Base-by-base conservation (phyloP, 1,140 invertebrate genomes). In the Drosophila melanica region DNA sequence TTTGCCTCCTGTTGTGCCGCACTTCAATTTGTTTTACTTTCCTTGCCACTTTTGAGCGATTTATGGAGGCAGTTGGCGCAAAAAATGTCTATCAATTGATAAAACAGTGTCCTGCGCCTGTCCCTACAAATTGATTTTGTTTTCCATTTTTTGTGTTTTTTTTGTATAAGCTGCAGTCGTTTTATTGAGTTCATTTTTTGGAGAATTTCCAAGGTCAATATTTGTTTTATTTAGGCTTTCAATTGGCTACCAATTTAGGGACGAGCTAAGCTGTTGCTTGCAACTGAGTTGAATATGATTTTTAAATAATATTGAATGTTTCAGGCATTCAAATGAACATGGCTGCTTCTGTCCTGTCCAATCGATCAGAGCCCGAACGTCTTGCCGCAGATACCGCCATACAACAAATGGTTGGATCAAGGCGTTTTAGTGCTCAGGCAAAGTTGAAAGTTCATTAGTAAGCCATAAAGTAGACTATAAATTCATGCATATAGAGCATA, bases 401-500 rank as follows among this genome's bases (percentile, higher is more conserved):
- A 16, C 42, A 60, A 16, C 42, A 60, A 60, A 68, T 68, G 55
- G 48, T 55, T 37, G 64, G 64, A 73, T 73, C 64, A 72, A 51
- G 66, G 69, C 53, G 45, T 44, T 55, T 42, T 60, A 20, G 37
- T 65, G 62, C 48, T 11, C 30, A 16, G 39, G 47, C 60, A 64
- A 80, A 87, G 82, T 89, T 87, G 82, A 87, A 87, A 87, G 82
- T 87, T 87, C 82, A 87, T 87, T 87, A 87, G 82, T 87, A 87
- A 87, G 82, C 82, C 82, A 89, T 87, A 87, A 87, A 89, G 84
- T 79, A 82, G 84, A 80, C 84, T 82, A 87, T 87, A 87, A 87
- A 87, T 87, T 79, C 65, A 65, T 55, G 76, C 81, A 73, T 58
- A 42, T 50, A 54, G 30, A 57, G 69, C 64, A 80, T 65, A 75